Base-by-base conservation (phyloP, 2,888 invertebrate species). In the Reticulitermes lucifugus region DNA sequence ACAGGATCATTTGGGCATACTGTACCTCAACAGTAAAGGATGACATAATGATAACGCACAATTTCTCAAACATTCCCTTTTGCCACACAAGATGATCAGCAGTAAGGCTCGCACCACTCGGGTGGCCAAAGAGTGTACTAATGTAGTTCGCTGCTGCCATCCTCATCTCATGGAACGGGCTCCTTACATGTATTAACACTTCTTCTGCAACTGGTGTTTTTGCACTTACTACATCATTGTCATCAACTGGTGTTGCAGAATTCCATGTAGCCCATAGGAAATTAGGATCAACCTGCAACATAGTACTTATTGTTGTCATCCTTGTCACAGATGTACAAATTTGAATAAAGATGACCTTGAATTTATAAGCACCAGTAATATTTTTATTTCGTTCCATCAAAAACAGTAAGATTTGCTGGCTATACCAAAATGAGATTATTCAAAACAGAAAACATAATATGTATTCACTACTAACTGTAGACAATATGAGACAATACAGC, bases 111-210 rank as follows among this genome's bases (percentile, higher is more conserved):
- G 9, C 21, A 51, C 87, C 85, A 4, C 87, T 46, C 18, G 87
- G 87, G 2, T 88, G 86, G 10, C 88, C 87, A 89, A 92, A 90
- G 83, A 92, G 89, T 22, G 88, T 86, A 60, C 89, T 87, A 7
- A 92, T 86, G 77, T 90, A 90, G 86, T 89, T 89, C 6, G 91
- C 89, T 10, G 91, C 90, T 86, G 90, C 89, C 77, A 92, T 89
- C 55, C 92, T 89, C 3, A 92, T 87, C 86, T 88, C 86, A 84
- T 88, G 85, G 85, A 88, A 88, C n/a, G 88, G 87, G 79, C 86
- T 87, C 14, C 70, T 83, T 29, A 88, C 77, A 75, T 87, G 88
- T 70, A 79, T 60, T 43, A 88, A 71, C 43, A 83, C 59, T 35
- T 86, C 86, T 43, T 86, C 86, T 65, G 81, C 87, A 60, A 88